A percentile compares a stretch with the other conserved stretches of the same genome.
These are phyloP conservation scores for Bombus superbus DNA, from an alignment of 1,140 invertebrate species.

Conservation along the genomic window DNA sequence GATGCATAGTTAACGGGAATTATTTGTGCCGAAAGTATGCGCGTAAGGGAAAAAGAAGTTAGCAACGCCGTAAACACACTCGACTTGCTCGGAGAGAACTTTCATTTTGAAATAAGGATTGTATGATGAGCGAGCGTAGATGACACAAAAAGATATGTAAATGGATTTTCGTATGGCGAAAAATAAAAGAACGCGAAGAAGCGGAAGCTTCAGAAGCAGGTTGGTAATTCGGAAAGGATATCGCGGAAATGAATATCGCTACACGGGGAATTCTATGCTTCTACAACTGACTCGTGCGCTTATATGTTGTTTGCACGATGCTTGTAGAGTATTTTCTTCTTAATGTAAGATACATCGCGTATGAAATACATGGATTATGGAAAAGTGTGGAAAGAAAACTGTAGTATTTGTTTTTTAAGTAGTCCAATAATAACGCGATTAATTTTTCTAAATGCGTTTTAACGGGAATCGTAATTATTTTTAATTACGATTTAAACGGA, in stretches of 20 bases:
- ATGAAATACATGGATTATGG: no score
- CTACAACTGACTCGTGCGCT: background rate
- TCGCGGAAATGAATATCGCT: background rate
- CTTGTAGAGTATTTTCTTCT: no score
- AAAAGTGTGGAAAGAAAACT: no score
- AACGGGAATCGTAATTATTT: no score
- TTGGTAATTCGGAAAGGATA: constrained; percentile 7
- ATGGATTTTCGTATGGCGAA: constrained; percentile 28
- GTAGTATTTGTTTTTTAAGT: no score
- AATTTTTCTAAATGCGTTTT: no score
- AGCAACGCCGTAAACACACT: constrained; percentile 3
- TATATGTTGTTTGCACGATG: background rate
- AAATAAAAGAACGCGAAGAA: background rate
- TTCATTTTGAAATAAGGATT: constrained; percentile 41
- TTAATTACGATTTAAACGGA: no score
- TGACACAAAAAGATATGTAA: constrained; percentile 40
- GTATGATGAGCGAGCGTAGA: constrained; percentile 18
- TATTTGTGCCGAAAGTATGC: constrained; percentile 22
- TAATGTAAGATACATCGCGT: no score
- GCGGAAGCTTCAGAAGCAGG: background rate
- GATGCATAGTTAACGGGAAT: constrained; percentile 30
- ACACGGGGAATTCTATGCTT: background rate
- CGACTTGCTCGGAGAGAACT: background rate
- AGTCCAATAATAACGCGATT: no score
- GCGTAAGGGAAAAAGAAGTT: constrained; percentile 16